Evolutionary conservation across 2,797 vertebrate genomes (phyloP), one percentile per base, ranked within the genome.

Genomic region (Sebastolobus altivelis): DNA sequence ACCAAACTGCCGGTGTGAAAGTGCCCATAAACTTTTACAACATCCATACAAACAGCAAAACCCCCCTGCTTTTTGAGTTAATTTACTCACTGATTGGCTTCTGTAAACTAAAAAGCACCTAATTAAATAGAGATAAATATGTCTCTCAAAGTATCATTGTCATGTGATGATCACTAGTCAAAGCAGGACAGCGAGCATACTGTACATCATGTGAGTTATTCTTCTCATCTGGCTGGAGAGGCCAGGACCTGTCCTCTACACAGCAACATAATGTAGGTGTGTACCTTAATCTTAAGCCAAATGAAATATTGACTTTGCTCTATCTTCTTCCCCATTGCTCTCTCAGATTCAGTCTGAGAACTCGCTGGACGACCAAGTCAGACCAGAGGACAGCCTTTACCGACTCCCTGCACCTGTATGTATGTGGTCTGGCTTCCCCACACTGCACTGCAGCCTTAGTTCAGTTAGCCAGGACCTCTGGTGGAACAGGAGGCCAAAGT

Each of bases 361-460:
- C 96, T 14, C 96, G 95, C 70, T 99, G 98, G 98, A 95, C 88
- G 1, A 94, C 91, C 20, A 96, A 95, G 86, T 95, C 94, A 1
- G 95, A 97, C 75, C 89, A 95, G 33, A 96, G 91, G 77, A 95
- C 89, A 0, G 89, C 94, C 22, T 96, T 98, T 27, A 93, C 94
- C 0, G 97, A 97, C 84, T 95, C 91, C 58, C 94, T 98, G 74
- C 94, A 97, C 78, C 88, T 96, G 68, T 98, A 95, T 65, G 84
- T 99, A 12, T 97, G 97, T 0, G 98, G 97, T 8, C 94, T 99
- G 84, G 96, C 97, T 0, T 97, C 97, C 0, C 58, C 82, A 0
- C 69, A 87, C 13, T 98, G 96, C 61, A 90, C 83, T 18, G 4
- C 62, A 0, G 95, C 95, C 79, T 94, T 99, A 43, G 79, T 84